Base-by-base conservation (phyloP, 2,888 invertebrate genomes). In the Eupithecia subfuscata region DNA sequence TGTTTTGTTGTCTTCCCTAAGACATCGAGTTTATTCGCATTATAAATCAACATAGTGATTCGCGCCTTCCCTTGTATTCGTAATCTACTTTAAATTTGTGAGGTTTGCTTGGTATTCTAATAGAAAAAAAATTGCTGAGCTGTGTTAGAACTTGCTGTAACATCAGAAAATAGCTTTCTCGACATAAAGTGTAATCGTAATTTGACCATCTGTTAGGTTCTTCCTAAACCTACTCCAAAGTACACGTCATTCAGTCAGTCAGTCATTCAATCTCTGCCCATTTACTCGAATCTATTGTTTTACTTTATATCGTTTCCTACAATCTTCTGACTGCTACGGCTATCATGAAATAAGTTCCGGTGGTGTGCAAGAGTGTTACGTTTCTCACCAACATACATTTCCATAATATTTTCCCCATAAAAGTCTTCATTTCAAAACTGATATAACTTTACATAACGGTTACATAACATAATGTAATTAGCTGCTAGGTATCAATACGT, bases 391-490 rank as follows among this genome's bases (percentile, higher is more conserved):
- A 40, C 65, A 65, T 45, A n/a, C 34, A 67, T 75, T 70, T 67
- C 67, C 60, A 45, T 48, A 69, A 69, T 25, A 72, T 74, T 77
- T 77, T 68, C 74, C 65, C 71, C 76, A 74, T 73, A 76, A 76
- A 76, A 73, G 56, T 68, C 40, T 45, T 37, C 56, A 69, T 75
- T 73, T 77, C 72, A 16, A 74, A 74, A 73, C 64, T 73, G 70
- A 75, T 73, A 68, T 75, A 75, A 77, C 45, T 77, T 73, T 77
- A 77, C 73, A 75, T 77, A 77, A 77, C 73, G 18, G 56, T 75
- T 77, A 72, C 74, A 71, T 69, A 74, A 76, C 71, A 64, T 71
- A 73, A 71, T 73, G 77, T 75, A 75, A 77, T 77, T 73, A 75
- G 69, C 73, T 48, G 45, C 69, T 73, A 70, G 72, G 77, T 75